Conservation (phyloP, 2,888 invertebrate species). For the Sphaerolaimus hirsutus region DNA sequence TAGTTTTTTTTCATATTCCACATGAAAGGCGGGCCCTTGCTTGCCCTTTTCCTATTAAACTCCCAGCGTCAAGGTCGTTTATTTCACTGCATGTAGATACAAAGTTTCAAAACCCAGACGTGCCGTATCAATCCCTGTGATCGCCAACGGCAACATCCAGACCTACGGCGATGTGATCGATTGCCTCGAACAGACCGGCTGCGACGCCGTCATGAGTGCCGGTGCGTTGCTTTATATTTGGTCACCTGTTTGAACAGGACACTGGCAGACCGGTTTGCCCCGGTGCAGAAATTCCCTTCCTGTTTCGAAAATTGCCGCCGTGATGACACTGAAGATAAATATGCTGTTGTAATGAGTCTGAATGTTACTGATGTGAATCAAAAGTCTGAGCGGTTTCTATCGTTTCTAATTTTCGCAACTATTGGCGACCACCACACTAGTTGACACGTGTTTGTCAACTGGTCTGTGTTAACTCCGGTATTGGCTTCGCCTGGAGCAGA, state of each 20-base stretch:
- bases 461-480: no score
- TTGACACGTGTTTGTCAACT: no score
- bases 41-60: no score
- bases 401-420: neutral
- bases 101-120: slow-evolving; percentile 36
- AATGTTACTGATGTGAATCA: no score
- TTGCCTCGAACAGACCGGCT: slow-evolving; percentile 61
- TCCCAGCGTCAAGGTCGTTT: neutral
- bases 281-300: no score
- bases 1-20: neutral
- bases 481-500: no score
- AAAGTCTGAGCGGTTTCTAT: neutral
- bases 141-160: slow-evolving; percentile 93
- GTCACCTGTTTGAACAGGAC: no score
- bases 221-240: slow-evolving; percentile 17
- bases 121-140: slow-evolving; percentile 63
- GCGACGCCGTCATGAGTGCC: slow-evolving; percentile 39
- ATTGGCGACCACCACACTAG: no score
- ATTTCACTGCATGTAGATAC: neutral
- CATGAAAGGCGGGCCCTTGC: neutral
- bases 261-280: no score
- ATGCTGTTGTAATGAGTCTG: no score
- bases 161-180: slow-evolving; percentile 56
- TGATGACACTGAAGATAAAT: no score
- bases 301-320: no score